phyloP scores from a whole-genome alignment of 2,888 invertebrate genomes.

The Dolichopus griseipennis region DNA sequence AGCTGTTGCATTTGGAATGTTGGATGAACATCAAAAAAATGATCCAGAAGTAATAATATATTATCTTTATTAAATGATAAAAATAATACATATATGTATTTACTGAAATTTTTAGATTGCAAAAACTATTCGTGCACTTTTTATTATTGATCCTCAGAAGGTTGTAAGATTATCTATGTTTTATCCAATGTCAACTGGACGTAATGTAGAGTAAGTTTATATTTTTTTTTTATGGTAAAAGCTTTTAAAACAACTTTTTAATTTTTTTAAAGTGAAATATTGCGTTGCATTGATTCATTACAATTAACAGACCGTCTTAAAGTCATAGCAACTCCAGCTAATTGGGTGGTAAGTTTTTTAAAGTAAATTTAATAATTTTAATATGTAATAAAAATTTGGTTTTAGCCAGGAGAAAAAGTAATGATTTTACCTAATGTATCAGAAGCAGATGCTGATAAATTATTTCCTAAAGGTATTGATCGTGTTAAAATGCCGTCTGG shows the following conservation, averaged over 20 bases:
- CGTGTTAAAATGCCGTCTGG: constrained; percentile 66
- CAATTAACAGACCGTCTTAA: constrained; percentile 63
- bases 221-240: background rate
- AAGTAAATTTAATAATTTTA: background rate
- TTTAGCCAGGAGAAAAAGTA: constrained; percentile 60
- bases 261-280: constrained; percentile 58
- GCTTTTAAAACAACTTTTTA: background rate
- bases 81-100: background rate
- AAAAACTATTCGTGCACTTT: constrained; percentile 65
- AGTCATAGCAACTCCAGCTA: constrained; percentile 74
- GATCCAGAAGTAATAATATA: constrained; percentile 44
- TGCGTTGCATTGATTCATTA: constrained; percentile 73
- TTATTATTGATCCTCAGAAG: constrained; percentile 72
- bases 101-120: constrained; percentile 43
- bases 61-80: background rate
- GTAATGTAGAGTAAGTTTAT: constrained; percentile 69
- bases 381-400: background rate
- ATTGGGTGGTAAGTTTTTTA: constrained; percentile 63
- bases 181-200: constrained; percentile 77
- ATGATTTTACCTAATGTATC: constrained; percentile 69
- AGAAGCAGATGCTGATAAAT: constrained; percentile 53
- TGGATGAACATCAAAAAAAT: constrained; percentile 63
- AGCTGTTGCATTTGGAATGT: constrained; percentile 67
- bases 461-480: constrained; percentile 63
- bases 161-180: constrained; percentile 69